Percentiles rank a stretch among this genome's conserved stretches.
Conservation (phyloP, 2,888 invertebrate genomes). For the Eremobia ochroleuca region DNA sequence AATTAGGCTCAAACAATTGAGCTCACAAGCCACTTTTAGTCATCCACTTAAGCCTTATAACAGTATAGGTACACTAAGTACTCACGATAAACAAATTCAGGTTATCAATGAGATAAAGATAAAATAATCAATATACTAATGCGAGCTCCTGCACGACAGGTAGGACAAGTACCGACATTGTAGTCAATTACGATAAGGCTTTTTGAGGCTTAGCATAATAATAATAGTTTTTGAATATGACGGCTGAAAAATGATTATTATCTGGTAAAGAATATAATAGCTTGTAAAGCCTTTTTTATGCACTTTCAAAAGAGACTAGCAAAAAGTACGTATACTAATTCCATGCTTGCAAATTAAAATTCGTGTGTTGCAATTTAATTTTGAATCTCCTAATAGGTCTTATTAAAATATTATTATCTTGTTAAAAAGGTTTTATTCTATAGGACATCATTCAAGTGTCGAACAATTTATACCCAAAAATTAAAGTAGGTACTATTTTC, state of each 20-base stretch:
- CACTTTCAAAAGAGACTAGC: background rate
- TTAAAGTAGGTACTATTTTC: too few species aligned
- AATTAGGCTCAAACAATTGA: constrained; percentile 4
- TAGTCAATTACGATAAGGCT: constrained; percentile 42
- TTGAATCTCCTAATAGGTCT: background rate
- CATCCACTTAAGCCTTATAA: constrained; percentile 23
- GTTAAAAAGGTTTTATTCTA: background rate
- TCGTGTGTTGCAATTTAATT: background rate
- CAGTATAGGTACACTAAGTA: constrained; percentile 11
- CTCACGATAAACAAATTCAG: constrained; percentile 50
- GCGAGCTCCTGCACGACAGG: constrained; percentile 21
- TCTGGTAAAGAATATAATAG: background rate
- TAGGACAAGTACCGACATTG: background rate
- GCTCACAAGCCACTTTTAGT: constrained; percentile 8
- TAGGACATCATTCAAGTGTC: too few species aligned
- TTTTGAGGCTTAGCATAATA: background rate
- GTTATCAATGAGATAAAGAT: constrained; percentile 55
- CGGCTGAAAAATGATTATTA: background rate
- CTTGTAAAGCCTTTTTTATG: background rate
- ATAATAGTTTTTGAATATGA: constrained; percentile 16
- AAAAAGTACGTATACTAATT: background rate
- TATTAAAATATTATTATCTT: background rate
- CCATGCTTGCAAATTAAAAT: background rate
- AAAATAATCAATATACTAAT: constrained; percentile 63
- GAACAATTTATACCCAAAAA: too few species aligned